A percentile compares a stretch with the other conserved stretches of the same genome.
phyloP scores from a whole-genome alignment of 2,113 vertebrate species.

The Phalacrocorax carbo region DNA sequence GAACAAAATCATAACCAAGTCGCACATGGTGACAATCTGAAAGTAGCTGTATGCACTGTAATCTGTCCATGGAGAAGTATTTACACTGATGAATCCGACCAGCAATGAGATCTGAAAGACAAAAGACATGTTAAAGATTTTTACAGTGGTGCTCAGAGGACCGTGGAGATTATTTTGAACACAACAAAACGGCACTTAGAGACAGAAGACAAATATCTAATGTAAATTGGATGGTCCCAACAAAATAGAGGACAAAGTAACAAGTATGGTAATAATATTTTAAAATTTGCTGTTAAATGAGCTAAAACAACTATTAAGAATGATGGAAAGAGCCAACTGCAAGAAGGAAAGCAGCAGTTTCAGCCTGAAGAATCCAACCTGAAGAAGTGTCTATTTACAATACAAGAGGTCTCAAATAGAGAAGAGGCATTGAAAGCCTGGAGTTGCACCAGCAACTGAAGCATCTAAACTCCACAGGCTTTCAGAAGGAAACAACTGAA shows the following conservation, averaged over 20 bases:
- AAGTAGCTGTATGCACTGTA: constrained; percentile 83
- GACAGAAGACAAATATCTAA: neutral
- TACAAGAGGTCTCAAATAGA: neutral
- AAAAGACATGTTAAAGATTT: neutral
- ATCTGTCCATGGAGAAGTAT: constrained; percentile 65
- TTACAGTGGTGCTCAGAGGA: neutral
- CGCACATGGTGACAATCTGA: constrained; percentile 87
- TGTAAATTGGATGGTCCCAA: neutral
- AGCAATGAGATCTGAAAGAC: constrained; percentile 80
- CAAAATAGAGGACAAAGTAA: neutral
- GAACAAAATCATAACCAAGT: constrained; percentile 85
- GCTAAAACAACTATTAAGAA: neutral
- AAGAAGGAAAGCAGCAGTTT: neutral
- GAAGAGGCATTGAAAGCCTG: neutral
- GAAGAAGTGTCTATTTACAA: neutral
- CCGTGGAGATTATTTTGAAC: neutral
- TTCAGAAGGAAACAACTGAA: neutral
- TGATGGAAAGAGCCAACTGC: neutral
- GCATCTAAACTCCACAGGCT: neutral
- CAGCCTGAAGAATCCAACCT: neutral
- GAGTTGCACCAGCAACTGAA: neutral
- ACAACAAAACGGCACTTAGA: neutral
- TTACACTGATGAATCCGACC: constrained; percentile 86
- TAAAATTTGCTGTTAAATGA: neutral
- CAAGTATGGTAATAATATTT: neutral